phyloP scores from a whole-genome alignment of 2,113 vertebrate species.

The Fulmarus glacialis region DNA sequence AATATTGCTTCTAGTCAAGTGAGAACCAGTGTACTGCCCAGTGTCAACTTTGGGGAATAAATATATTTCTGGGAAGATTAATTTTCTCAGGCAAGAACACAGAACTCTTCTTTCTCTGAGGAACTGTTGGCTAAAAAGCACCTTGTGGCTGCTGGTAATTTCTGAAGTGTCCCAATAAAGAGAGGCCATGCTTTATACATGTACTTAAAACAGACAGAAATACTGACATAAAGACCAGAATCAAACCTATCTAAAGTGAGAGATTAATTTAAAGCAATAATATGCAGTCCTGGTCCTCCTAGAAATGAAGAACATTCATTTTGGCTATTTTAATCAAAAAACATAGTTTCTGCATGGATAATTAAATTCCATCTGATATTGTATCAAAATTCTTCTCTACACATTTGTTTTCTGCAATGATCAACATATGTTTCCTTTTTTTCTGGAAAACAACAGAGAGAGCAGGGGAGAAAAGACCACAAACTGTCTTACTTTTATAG shows the following conservation, averaged over 20 bases:
- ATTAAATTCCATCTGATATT: neutral
- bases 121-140: neutral
- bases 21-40: neutral
- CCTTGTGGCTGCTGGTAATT: neutral
- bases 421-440: conserved; percentile 8
- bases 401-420: neutral
- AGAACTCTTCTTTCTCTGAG: neutral
- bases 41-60: neutral
- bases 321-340: neutral
- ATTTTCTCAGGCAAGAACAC: neutral
- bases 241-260: neutral
- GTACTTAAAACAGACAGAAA: neutral
- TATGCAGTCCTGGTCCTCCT: neutral
- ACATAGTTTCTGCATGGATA: neutral
- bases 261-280: neutral
- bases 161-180: neutral
- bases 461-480: neutral
- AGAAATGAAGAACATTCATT: neutral
- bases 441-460: neutral
- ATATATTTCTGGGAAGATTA: neutral
- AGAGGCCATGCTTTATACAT: accelerated
- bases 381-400: neutral
- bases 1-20: neutral
- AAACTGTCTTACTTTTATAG: neutral
- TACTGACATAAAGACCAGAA: neutral